Evolutionary conservation across 2,113 vertebrate genomes (phyloP), one percentile per base, ranked within the genome.

Genomic region (Clarias magur): DNA sequence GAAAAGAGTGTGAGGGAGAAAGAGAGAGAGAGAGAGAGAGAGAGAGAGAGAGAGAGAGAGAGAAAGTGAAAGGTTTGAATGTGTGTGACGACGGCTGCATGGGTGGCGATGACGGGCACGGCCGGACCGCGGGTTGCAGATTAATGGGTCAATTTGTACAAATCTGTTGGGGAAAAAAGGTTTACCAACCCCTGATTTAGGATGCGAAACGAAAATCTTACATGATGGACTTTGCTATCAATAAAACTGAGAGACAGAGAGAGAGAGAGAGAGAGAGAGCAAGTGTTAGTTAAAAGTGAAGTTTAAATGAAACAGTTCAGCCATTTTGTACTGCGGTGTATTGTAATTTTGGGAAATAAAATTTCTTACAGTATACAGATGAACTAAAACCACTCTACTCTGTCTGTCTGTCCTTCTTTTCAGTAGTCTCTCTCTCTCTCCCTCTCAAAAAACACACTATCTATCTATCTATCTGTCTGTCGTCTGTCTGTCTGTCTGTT

Each of bases 111-210:
- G 82, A 82, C 30, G 78, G 56, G 62, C 34, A 13, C 78, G 2
- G 82, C 70, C 17, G 48, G 21, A 11, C 67, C n/a, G 85, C 57
- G 82, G 84, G n/a, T 62, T 76, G 48, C 68, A 67, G 75, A 59
- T 80, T 84, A 83, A 54, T 8, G 27, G 85, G 87, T 85, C 73
- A 72, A 60, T 86, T 72, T 86, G 59, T 62, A 80, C 34, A 82
- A 81, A 80, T 81, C 42, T 82, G 17, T 67, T 12, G n/a, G 53
- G 68, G 15, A 30, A 86, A 86, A 85, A 85, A 62, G 34, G 65
- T 84, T 73, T 84, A 80, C 83, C 48, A 57, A 85, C 68, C 80
- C 79, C 79, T 70, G 53, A 62, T 60, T 84, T 86, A 25, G 65
- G 62, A 88, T 83, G 21, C 23, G 59, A 86, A 73, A n/a, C 25